phyloP scores from a whole-genome alignment of 2,888 invertebrate genomes.

The Mechanitis mazaeus region DNA sequence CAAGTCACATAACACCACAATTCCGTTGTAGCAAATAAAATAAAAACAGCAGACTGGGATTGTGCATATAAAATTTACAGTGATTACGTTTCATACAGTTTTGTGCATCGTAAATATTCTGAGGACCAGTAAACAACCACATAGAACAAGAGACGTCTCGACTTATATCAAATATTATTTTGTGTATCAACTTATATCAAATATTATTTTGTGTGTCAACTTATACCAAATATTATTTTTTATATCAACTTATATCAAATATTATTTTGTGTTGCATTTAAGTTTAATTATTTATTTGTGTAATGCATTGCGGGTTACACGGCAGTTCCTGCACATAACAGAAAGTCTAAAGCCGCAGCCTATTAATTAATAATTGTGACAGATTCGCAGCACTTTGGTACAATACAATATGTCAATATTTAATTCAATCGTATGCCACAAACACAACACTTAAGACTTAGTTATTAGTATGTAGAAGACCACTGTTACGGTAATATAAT shows the following conservation, averaged over 20 bases:
- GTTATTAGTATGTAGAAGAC: not conserved
- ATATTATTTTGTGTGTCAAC: not conserved
- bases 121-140: conserved; percentile 9
- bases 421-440: not conserved
- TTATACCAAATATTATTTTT: conserved; percentile 2
- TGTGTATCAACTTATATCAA: not conserved
- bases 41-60: conserved; percentile 51
- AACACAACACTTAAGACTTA: not conserved
- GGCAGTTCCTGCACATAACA: conserved; percentile 46
- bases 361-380: not conserved
- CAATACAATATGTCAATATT: not conserved
- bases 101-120: conserved; percentile 23
- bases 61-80: conserved; percentile 68
- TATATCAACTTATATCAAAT: not conserved
- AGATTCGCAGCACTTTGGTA: not conserved
- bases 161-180: not conserved
- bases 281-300: conserved; percentile 47
- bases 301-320: conserved; percentile 67
- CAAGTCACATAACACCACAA: conserved; percentile 51
- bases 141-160: conserved; percentile 10
- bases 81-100: conserved; percentile 37
- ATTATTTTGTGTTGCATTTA: conserved; percentile 10
- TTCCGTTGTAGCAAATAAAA: conserved; percentile 55
- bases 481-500: not conserved
- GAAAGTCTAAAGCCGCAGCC: conserved; percentile 27